Conservation (phyloP, 2,888 invertebrate genomes). For the Drosophila mettleri region DNA sequence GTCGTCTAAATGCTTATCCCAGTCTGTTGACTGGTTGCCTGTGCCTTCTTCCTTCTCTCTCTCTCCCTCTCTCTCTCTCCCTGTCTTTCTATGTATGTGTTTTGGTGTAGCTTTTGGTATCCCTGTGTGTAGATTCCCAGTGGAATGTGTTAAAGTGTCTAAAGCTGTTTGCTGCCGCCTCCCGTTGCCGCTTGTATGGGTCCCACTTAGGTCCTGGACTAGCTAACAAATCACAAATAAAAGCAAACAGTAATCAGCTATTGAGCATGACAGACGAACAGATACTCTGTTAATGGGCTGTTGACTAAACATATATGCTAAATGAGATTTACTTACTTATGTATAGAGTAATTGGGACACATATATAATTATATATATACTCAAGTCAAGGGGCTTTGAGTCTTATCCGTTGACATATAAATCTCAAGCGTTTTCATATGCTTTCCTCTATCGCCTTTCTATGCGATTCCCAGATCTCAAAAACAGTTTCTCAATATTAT, state of each 20-base stretch:
- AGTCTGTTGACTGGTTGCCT: conserved; percentile 42
- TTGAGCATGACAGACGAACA: not conserved
- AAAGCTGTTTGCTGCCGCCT: conserved; percentile 67
- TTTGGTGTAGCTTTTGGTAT: conserved; percentile 28
- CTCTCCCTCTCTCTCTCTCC: conserved; percentile 1
- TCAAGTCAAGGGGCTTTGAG: not conserved
- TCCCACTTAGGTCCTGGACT: conserved; percentile 25
- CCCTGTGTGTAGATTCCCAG: conserved; percentile 58
- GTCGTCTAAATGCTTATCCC: conserved; percentile 62
- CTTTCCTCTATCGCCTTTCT: not conserved
- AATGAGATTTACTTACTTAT: not conserved
- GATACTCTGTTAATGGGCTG: conserved; percentile 30
- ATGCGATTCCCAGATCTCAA: not conserved
- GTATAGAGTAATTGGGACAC: not conserved
- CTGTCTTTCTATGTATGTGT: conserved; percentile 1
- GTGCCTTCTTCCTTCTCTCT: not conserved
- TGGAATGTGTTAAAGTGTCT: conserved; percentile 76
- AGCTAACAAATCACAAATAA: conserved; percentile 49
- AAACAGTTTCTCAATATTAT: not conserved
- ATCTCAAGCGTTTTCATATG: too few species aligned
- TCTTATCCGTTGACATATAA: too few species aligned
- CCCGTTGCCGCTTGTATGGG: conserved; percentile 29
- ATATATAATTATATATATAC: not conserved
- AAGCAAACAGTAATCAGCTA: conserved; percentile 4
- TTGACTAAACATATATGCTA: too few species aligned